Conservation (phyloP, 1,140 invertebrate species). For the Drosophila pruinosa region DNA sequence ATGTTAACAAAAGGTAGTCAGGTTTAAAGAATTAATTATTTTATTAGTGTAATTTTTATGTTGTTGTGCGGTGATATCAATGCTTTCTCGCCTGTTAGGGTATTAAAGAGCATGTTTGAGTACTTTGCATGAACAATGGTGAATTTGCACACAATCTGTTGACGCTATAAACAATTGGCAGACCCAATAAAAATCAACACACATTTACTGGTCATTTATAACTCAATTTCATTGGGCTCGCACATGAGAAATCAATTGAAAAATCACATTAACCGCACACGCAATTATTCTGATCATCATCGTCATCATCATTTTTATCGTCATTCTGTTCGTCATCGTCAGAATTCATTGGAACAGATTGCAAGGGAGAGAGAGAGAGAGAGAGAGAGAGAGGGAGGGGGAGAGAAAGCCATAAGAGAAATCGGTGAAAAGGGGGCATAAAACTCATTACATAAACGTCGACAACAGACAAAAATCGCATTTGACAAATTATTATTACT, state of each 20-base stretch:
- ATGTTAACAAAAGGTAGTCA: too few relatives aligned
- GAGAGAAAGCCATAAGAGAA: constrained; percentile 15
- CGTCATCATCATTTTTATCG: constrained; percentile 17
- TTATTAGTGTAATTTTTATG: too few relatives aligned
- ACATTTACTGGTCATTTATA: constrained; percentile 53
- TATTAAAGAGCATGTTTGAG: not conserved
- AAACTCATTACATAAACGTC: constrained; percentile 65
- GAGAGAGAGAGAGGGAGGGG: not conserved
- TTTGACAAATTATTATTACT: constrained; percentile 60
- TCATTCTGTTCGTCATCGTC: constrained; percentile 9
- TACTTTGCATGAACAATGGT: constrained; percentile 9
- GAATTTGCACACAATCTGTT: constrained; percentile 30
- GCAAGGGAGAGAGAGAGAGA: not conserved
- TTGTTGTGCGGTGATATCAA: not conserved
- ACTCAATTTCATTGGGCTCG: constrained; percentile 41
- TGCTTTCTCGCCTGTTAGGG: not conserved
- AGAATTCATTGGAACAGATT: constrained; percentile 14
- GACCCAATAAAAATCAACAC: constrained; percentile 47
- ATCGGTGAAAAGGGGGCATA: constrained; percentile 32
- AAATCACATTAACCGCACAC: constrained; percentile 63
- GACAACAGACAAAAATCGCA: constrained; percentile 53
- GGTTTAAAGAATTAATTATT: not conserved
- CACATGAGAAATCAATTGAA: constrained; percentile 60
- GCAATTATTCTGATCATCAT: constrained; percentile 56
- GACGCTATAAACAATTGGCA: constrained; percentile 28